These are phyloP conservation scores for Cataglyphis altisquamis DNA, from an alignment of 2,888 invertebrate species.

Conservation along the genomic window DNA sequence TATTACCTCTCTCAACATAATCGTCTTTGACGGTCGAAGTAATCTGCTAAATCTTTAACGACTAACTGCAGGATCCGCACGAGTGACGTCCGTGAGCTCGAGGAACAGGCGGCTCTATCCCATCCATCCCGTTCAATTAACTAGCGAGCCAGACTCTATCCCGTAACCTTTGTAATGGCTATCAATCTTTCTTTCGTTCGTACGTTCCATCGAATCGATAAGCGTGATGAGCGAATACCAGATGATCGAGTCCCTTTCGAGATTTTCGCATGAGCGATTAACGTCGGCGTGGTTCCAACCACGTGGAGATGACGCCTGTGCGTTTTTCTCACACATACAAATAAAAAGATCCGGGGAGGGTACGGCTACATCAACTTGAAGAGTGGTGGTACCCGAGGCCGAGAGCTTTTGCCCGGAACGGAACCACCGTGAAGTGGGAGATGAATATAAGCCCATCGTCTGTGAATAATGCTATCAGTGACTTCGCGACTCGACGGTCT, in stretches of 20 bases:
- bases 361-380: slow-evolving; percentile 17
- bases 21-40: slow-evolving; percentile 21
- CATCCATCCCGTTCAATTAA: not conserved
- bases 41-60: slow-evolving; percentile 12
- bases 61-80: slow-evolving; percentile 20
- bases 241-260: slow-evolving; percentile 17
- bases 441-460: slow-evolving; percentile 85
- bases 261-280: slow-evolving; percentile 56
- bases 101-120: not conserved
- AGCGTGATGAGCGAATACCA: not conserved
- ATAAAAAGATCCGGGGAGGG: slow-evolving; percentile 30
- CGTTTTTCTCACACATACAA: slow-evolving; percentile 31
- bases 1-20: slow-evolving; percentile 28
- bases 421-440: slow-evolving; percentile 82
- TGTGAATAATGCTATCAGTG: slow-evolving; percentile 85
- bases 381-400: slow-evolving; percentile 56
- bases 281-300: slow-evolving; percentile 25
- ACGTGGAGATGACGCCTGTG: slow-evolving; percentile 39
- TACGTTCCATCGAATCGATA: not conserved
- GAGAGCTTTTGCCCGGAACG: slow-evolving; percentile 75
- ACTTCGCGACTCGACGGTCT: slow-evolving; percentile 80
- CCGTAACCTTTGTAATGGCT: not conserved
- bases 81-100: slow-evolving; percentile 15
- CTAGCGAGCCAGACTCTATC: not conserved
- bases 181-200: not conserved